These are phyloP conservation scores for Drosophila paramelanica DNA, from an alignment of 2,888 invertebrate genomes.

Conservation along the genomic window DNA sequence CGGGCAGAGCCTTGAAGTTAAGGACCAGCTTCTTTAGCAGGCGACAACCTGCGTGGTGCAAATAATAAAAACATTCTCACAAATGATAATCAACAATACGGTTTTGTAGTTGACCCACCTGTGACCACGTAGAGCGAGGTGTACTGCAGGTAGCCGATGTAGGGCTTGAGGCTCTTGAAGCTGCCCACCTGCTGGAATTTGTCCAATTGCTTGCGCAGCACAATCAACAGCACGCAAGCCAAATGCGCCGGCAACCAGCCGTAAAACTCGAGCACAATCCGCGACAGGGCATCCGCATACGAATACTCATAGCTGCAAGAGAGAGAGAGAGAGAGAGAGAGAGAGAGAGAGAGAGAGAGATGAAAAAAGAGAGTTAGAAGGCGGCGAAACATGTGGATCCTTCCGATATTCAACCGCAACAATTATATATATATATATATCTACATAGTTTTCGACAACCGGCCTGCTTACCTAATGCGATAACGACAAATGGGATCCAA, in stretches of 20 bases:
- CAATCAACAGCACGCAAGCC: constrained; percentile 88
- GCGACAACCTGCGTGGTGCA: constrained; percentile 65
- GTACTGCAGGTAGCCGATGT: constrained; percentile 87
- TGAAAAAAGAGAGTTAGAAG: too few relatives aligned
- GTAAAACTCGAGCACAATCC: constrained; percentile 89
- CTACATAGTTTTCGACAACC: too few relatives aligned
- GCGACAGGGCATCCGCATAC: constrained; percentile 87
- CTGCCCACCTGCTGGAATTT: constrained; percentile 80
- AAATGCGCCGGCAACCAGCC: constrained; percentile 89
- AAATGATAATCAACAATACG: too few relatives aligned
- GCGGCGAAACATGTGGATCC: too few relatives aligned
- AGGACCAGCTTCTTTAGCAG: constrained; percentile 70
- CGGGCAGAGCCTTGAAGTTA: constrained; percentile 55
- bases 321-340: too few relatives aligned
- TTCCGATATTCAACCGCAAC: too few relatives aligned
- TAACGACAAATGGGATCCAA: constrained; percentile 91
- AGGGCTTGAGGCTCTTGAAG: constrained; percentile 86
- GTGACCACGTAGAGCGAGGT: constrained; percentile 85
- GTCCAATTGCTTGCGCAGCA: constrained; percentile 86
- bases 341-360: too few relatives aligned
- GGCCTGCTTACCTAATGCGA: constrained; percentile 86
- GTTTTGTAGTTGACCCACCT: constrained; percentile 49
- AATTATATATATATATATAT: too few relatives aligned
- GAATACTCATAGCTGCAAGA: constrained; percentile 85
- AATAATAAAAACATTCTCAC: too few relatives aligned